Evolutionary conservation across 1,140 invertebrate species (phyloP), one percentile per base, ranked within the genome.

Genomic region (Orius insidiosus): DNA sequence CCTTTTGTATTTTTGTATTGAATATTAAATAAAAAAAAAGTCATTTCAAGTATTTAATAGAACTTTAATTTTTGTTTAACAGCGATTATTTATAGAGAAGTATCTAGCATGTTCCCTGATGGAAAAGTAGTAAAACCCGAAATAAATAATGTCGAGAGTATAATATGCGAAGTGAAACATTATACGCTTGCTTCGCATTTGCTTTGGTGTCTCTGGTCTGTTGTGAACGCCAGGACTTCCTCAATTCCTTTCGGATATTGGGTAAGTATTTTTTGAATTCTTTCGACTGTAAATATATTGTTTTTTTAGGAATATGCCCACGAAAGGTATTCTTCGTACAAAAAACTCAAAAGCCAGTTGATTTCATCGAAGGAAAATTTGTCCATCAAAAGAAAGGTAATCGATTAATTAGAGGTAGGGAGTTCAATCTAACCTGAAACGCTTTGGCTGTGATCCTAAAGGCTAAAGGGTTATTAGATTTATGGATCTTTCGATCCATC

Each of bases 211-310:
- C 66, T 95, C 0, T 97, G 93, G 93, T 74, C 77, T 14, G 71
- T 94, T 16, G 79, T 93, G 3, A 92, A 93, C 63, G 81, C 81
- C 0, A 74, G 78, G 50, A 76, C 80, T 9, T 90, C 85, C 1
- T 73, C 85, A 55, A 96, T 97, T 59, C 76, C 85, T 31, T 96
- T 97, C 60, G 89, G 87, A 34, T 96, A 95, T 61, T 83, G 85
- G 85, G 92, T 94, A 68, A 75, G 72, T 63, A n/a, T n/a, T n/a
- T n/a, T n/a, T n/a, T n/a, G n/a, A n/a, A n/a, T n/a, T n/a, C n/a
- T n/a, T n/a, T n/a, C n/a, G n/a, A n/a, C n/a, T n/a, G n/a, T n/a
- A n/a, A n/a, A n/a, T n/a, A n/a, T n/a, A n/a, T n/a, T n/a, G n/a
- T n/a, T n/a, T n/a, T 56, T 48, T 33, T 38, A 58, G 57, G 57